phyloP scores from a whole-genome alignment of 2,113 vertebrate genomes.

The Redunca redunca region DNA sequence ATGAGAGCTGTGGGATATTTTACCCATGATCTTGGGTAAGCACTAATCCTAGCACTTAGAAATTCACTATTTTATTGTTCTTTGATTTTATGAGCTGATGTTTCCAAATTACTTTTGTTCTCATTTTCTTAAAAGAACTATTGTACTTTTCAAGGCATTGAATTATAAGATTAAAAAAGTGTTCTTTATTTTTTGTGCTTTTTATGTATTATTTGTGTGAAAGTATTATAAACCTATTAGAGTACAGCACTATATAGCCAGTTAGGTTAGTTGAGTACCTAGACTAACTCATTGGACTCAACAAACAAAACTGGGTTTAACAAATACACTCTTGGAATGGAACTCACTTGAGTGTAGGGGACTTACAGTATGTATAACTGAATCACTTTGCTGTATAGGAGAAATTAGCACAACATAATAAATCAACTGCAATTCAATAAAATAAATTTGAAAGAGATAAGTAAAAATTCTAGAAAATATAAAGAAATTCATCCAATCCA shows the following conservation, averaged over 20 bases:
- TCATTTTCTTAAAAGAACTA: not conserved
- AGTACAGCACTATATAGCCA: not conserved
- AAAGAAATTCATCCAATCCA: not conserved
- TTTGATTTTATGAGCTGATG: not conserved
- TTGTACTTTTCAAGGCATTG: not conserved
- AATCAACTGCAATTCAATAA: not conserved
- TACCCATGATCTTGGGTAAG: not conserved
- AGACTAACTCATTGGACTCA: not conserved
- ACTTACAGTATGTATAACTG: not conserved
- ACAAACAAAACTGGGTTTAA: not conserved
- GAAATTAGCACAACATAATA: not conserved
- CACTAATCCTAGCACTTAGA: not conserved
- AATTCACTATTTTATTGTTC: not conserved
- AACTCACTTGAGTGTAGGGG: not conserved
- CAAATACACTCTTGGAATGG: not conserved
- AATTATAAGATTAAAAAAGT: not conserved
- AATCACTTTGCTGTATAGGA: not conserved
- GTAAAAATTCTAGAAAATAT: not conserved
- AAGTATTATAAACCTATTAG: not conserved
- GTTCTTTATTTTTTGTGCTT: not conserved
- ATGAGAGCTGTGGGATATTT: not conserved
- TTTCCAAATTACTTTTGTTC: not conserved
- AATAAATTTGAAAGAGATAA: not conserved
- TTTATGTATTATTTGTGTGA: not conserved
- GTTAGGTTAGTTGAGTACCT: not conserved